These are phyloP conservation scores for Tubulanus polymorphus DNA, from an alignment of 2,888 invertebrate species.

Conservation along the genomic window DNA sequence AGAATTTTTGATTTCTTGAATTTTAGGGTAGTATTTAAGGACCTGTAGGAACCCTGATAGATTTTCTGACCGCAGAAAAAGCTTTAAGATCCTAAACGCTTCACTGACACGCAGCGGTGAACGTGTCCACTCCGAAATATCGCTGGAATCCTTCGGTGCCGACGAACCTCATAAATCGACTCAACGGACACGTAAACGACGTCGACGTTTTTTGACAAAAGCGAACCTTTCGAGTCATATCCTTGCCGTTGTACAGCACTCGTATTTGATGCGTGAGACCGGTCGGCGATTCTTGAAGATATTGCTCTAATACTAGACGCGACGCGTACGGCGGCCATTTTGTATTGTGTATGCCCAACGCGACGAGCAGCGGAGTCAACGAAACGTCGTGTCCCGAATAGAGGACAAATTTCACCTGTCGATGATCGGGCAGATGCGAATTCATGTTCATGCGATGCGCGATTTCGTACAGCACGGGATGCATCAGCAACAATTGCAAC, in stretches of 20 bases:
- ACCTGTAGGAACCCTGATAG: too few relatives aligned
- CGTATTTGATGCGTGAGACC: slow-evolving; percentile 70
- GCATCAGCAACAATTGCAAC: slow-evolving; percentile 70
- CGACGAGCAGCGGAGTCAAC: slow-evolving; percentile 74
- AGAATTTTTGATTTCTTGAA: too few relatives aligned
- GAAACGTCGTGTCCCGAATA: slow-evolving; percentile 93
- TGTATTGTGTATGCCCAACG: slow-evolving; percentile 67
- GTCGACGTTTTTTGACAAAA: slow-evolving; percentile 63
- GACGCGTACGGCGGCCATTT: slow-evolving; percentile 77
- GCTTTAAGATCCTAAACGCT: too few relatives aligned
- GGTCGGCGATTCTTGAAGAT: slow-evolving; percentile 46
- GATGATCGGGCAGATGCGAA: not conserved
- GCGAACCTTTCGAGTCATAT: slow-evolving; percentile 74
- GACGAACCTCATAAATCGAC: slow-evolving; percentile 80
- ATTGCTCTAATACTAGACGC: slow-evolving; percentile 82
- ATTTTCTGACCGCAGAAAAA: too few relatives aligned
- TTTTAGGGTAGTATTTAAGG: too few relatives aligned
- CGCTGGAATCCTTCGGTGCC: slow-evolving; percentile 80
- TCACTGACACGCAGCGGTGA: not conserved
- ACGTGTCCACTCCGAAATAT: slow-evolving; percentile 51
- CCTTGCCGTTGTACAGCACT: slow-evolving; percentile 78
- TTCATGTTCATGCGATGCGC: slow-evolving; percentile 50
- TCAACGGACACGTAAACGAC: slow-evolving; percentile 70
- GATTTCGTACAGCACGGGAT: slow-evolving; percentile 78
- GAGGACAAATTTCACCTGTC: slow-evolving; percentile 67